These are phyloP conservation scores for Abramis brama DNA, from an alignment of 2,113 vertebrate genomes.

Conservation along the genomic window DNA sequence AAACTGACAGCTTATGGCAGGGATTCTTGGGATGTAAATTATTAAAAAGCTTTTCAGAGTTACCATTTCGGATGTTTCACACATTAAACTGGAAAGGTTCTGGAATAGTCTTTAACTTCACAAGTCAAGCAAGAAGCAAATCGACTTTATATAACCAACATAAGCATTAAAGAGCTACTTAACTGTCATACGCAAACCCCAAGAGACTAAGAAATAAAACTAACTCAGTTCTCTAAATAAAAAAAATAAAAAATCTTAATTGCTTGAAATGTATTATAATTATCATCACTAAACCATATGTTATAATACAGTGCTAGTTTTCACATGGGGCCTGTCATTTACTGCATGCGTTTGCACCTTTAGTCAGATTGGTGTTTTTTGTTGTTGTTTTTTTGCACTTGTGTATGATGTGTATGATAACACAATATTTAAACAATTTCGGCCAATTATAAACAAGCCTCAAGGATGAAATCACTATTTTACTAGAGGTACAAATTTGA, in stretches of 20 bases:
- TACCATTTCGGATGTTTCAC: slow-evolving; percentile 9
- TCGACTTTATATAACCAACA: neutral
- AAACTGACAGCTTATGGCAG: neutral
- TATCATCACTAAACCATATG: neutral
- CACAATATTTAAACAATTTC: neutral
- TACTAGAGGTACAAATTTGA: no score
- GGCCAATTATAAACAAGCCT: neutral
- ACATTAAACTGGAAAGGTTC: neutral
- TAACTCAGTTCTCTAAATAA: neutral
- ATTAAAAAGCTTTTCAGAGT: slow-evolving; percentile 18
- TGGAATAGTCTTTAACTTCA: neutral
- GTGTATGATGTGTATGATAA: neutral
- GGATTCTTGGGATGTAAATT: slow-evolving; percentile 1
- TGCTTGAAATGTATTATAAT: neutral
- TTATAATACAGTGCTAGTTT: neutral
- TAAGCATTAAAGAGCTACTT: neutral
- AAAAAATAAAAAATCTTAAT: neutral
- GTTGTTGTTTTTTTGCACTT: fast-evolving
- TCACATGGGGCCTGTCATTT: neutral
- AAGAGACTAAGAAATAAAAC: neutral
- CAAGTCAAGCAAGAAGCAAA: neutral
- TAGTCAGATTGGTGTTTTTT: neutral
- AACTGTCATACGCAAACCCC: neutral
- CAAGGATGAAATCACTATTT: neutral
- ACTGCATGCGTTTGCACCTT: neutral